A percentile compares a stretch with the other conserved stretches of the same genome.
phyloP scores from a whole-genome alignment of 2,888 invertebrate species.

The Caenorhabditis macrosperma region DNA sequence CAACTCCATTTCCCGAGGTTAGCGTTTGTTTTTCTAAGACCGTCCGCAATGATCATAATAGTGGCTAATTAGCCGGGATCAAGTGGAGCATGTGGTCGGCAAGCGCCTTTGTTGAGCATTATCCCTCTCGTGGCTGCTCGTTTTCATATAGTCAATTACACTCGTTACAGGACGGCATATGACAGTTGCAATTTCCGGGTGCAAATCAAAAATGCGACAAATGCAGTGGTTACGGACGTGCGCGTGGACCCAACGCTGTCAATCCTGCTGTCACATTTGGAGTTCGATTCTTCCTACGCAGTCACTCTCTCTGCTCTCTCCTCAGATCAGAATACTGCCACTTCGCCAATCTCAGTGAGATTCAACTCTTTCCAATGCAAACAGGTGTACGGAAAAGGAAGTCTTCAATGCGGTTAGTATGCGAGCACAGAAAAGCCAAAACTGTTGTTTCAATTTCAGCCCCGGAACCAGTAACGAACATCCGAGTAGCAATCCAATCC shows the following conservation, averaged over 20 bases:
- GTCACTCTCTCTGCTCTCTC: conserved; percentile 61
- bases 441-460: conserved; percentile 62
- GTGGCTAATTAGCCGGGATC: conserved; percentile 37
- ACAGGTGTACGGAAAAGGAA: conserved; percentile 75
- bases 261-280: conserved; percentile 63
- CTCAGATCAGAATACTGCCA: conserved; percentile 44
- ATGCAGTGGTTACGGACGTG: conserved; percentile 45
- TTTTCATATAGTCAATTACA: conserved; percentile 25
- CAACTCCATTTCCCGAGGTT: conserved; percentile 69
- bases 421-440: not conserved
- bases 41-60: conserved; percentile 41
- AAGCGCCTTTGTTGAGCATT: conserved; percentile 20
- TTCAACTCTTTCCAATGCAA: conserved; percentile 73
- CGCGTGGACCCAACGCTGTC: conserved; percentile 63
- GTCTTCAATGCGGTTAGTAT: conserved; percentile 75
- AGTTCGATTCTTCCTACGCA: conserved; percentile 69
- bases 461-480: conserved; percentile 75
- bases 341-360: conserved; percentile 50
- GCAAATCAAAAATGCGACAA: conserved; percentile 62
- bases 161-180: conserved; percentile 58
- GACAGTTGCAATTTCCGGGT: conserved; percentile 66
- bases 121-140: conserved; percentile 9
- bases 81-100: conserved; percentile 44
- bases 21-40: conserved; percentile 30
- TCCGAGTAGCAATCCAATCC: conserved; percentile 66